These are phyloP conservation scores for Philonicus albiceps DNA, from an alignment of 2,888 invertebrate species.

Conservation along the genomic window DNA sequence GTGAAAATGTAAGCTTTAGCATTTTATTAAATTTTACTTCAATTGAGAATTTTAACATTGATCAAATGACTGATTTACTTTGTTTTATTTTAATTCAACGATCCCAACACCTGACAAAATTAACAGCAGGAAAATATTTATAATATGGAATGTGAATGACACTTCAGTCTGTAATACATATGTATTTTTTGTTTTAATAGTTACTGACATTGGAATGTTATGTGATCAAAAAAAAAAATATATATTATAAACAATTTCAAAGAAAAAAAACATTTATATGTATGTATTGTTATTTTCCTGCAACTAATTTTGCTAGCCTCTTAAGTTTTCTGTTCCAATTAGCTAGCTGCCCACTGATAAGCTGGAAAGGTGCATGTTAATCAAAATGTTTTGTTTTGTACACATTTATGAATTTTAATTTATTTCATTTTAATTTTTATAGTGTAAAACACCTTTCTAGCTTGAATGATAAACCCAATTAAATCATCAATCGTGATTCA, in stretches of 20 bases:
- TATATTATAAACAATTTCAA: too few species aligned
- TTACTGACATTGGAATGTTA: neutral
- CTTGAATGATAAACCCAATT: slow-evolving; percentile 45
- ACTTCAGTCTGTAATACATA: neutral
- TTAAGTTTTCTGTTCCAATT: slow-evolving; percentile 38
- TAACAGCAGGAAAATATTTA: slow-evolving; percentile 52
- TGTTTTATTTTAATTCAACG: slow-evolving; percentile 31
- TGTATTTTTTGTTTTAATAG: too few species aligned
- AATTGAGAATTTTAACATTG: slow-evolving; percentile 8
- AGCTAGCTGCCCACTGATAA: slow-evolving; percentile 28
- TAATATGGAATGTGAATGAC: neutral
- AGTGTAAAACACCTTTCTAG: slow-evolving; percentile 45
- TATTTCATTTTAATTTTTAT: neutral
- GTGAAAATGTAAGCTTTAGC: neutral
- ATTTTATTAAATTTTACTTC: slow-evolving; percentile 1
- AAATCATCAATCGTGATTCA: slow-evolving; percentile 3
- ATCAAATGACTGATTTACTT: slow-evolving; percentile 17
- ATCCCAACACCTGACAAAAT: slow-evolving; percentile 62
- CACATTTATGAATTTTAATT: neutral
- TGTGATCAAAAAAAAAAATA: too few species aligned
- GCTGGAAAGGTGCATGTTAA: slow-evolving; percentile 45
- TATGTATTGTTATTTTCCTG: slow-evolving; percentile 42
- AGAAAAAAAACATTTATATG: neutral
- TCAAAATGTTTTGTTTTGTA: slow-evolving; percentile 25
- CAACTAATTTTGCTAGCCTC: slow-evolving; percentile 61